Conservation (phyloP, 2,888 invertebrate genomes). For the Xylophagus ater region DNA sequence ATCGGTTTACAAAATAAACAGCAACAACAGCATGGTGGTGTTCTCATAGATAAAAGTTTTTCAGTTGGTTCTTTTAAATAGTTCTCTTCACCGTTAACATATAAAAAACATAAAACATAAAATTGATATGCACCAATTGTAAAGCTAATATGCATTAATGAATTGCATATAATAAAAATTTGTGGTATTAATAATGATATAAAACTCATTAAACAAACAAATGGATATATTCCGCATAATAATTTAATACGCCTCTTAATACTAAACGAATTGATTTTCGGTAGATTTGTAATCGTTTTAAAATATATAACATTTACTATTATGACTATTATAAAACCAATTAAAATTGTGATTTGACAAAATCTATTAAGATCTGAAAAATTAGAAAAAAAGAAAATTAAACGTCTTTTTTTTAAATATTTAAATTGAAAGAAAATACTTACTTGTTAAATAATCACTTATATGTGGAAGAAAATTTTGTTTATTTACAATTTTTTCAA, state of each 20-base stretch:
- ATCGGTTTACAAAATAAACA: conserved; percentile 29
- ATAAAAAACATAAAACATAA: conserved; percentile 33
- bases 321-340: conserved; percentile 29
- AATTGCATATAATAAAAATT: conserved; percentile 32
- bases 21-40: conserved; percentile 30
- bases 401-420: too few relatives aligned
- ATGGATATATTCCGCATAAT: conserved; percentile 31
- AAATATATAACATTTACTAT: too few relatives aligned
- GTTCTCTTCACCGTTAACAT: conserved; percentile 30
- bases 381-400: conserved; percentile 1
- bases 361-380: conserved; percentile 31
- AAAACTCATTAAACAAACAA: conserved; percentile 30
- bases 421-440: too few relatives aligned
- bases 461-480: too few relatives aligned
- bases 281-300: too few relatives aligned
- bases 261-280: too few relatives aligned
- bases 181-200: conserved; percentile 32
- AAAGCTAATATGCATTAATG: conserved; percentile 35
- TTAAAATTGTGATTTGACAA: too few relatives aligned
- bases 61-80: conserved; percentile 38
- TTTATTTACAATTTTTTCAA: too few relatives aligned
- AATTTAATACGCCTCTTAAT: conserved; percentile 1
- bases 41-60: too few relatives aligned
- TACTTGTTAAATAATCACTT: too few relatives aligned
- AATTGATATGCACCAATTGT: conserved; percentile 30